These are phyloP conservation scores for Coregonus sp. DNA, from an alignment of 2,797 vertebrate species.

Conservation along the genomic window DNA sequence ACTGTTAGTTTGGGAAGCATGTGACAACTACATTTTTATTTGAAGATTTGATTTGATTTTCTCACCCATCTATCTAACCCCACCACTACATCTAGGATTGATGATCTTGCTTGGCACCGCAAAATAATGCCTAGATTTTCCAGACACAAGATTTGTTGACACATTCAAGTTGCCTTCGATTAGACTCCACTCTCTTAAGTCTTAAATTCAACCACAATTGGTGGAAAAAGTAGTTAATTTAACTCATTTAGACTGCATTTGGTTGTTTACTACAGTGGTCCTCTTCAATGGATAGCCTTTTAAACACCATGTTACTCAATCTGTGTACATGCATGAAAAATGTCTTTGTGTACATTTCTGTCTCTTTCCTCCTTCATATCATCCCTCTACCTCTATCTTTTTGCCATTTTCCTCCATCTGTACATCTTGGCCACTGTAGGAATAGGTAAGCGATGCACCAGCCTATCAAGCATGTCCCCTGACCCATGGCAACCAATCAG, in stretches of 20 bases:
- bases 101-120: neutral
- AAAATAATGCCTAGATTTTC: neutral
- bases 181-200: neutral
- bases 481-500: conserved; percentile 53
- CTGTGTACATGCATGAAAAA: conserved; percentile 68
- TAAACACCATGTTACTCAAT: conserved; percentile 51
- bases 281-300: conserved; percentile 24
- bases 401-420: conserved; percentile 82
- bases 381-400: conserved; percentile 67
- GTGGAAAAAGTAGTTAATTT: neutral
- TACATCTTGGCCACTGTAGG: conserved; percentile 92
- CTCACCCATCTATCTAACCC: no score
- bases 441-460: conserved; percentile 93
- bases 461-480: conserved; percentile 69
- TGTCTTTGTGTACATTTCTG: conserved; percentile 72
- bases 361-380: conserved; percentile 62
- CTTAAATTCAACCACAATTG: neutral
- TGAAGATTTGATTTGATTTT: no score
- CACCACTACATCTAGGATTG: no score
- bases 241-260: neutral
- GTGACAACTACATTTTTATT: no score
- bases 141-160: neutral
- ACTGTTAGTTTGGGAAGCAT: no score
- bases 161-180: neutral
- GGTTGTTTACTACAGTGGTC: neutral